Percentiles rank a stretch among this genome's conserved stretches.
Evolutionary conservation across 2,888 invertebrate species (phyloP).

Genomic region (Cheilosia grossa): DNA sequence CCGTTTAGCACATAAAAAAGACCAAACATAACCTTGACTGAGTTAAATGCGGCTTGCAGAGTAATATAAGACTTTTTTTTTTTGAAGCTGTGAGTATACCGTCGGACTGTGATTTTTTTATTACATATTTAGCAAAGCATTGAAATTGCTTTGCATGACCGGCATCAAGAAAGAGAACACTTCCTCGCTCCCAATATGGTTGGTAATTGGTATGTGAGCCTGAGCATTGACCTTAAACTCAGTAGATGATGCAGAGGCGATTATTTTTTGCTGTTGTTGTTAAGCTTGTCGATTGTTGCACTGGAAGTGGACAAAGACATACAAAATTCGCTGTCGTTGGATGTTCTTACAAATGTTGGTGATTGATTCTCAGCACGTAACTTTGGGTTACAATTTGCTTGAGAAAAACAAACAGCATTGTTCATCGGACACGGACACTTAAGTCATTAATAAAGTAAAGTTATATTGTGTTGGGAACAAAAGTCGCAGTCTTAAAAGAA

Average conservation of each 20-base stretch:
- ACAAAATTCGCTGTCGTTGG: slow-evolving; percentile 19
- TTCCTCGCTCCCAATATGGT: slow-evolving; percentile 38
- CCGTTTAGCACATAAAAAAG: slow-evolving; percentile 12
- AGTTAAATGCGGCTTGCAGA: background rate
- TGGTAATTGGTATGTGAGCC: background rate
- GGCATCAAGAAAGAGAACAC: slow-evolving; percentile 33
- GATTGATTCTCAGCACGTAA: slow-evolving; percentile 57
- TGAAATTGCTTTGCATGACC: slow-evolving; percentile 26
- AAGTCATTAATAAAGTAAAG: background rate
- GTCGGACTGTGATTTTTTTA: background rate
- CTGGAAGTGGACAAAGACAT: slow-evolving; percentile 34
- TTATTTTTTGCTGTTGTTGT: background rate
- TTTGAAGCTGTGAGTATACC: background rate
- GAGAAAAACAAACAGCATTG: background rate
- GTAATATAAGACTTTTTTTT: background rate
- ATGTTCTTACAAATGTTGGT: slow-evolving; percentile 1
- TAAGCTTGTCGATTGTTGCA: slow-evolving; percentile 42
- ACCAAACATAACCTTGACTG: slow-evolving; percentile 26
- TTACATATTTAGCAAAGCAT: slow-evolving; percentile 2
- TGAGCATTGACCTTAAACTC: slow-evolving; percentile 56
- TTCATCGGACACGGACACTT: background rate
- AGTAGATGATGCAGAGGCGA: background rate
- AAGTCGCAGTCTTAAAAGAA: background rate
- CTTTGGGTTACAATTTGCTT: slow-evolving; percentile 17
- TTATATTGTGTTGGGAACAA: background rate